These are phyloP conservation scores for Polia nebulosa DNA, from an alignment of 2,888 invertebrate genomes.

Conservation along the genomic window DNA sequence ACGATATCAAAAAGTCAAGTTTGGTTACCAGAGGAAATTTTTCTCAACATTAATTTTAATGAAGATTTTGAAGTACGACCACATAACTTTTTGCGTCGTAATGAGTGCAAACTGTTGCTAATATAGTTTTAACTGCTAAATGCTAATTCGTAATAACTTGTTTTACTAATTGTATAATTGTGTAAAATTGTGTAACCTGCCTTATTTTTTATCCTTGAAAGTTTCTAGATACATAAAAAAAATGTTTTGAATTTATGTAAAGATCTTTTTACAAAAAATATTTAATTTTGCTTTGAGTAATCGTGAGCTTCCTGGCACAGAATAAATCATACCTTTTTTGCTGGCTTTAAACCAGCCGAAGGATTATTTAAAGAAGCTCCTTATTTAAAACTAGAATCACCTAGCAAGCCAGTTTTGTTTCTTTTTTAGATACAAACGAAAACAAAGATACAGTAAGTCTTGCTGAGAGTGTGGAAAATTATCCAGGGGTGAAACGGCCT, in stretches of 20 bases:
- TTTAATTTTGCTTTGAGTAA: not conserved
- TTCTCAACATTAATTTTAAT: constrained; percentile 5
- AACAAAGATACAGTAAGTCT: constrained; percentile 71
- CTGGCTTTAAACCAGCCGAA: no score
- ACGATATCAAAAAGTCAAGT: no score
- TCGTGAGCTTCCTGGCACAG: not conserved
- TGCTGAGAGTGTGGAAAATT: constrained; percentile 71
- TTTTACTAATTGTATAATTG: not conserved
- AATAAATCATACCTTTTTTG: no score
- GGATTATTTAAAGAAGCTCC: not conserved
- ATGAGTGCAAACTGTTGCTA: constrained; percentile 4
- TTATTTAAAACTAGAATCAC: not conserved
- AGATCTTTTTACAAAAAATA: not conserved
- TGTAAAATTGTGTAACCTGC: not conserved
- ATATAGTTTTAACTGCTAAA: not conserved
- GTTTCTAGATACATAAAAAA: not conserved
- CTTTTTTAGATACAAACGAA: constrained; percentile 70
- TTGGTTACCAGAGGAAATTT: not conserved
- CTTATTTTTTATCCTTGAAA: not conserved
- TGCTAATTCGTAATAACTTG: not conserved
- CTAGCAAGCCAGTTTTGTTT: not conserved
- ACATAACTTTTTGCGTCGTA: not conserved
- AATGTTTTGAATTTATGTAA: no score
- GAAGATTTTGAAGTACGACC: not conserved
- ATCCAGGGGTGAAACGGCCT: constrained; percentile 80